phyloP scores from a whole-genome alignment of 2,888 invertebrate species.

The Dicranocentrus wangi region DNA sequence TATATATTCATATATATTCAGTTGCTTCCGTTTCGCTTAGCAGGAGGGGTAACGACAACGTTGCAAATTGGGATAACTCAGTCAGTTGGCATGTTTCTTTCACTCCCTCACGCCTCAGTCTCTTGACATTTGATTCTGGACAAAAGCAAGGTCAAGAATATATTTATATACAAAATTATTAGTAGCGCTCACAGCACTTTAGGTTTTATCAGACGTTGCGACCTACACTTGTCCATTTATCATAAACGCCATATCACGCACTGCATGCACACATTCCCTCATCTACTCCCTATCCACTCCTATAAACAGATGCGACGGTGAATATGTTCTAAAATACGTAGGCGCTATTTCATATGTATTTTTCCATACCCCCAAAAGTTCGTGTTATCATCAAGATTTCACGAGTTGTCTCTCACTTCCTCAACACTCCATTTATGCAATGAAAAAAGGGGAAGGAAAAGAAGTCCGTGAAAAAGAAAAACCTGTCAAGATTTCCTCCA shows the following conservation, averaged over 20 bases:
- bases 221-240: too few relatives aligned
- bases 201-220: too few relatives aligned
- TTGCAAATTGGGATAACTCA: too few relatives aligned
- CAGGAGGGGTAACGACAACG: background rate
- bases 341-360: background rate
- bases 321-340: too few relatives aligned
- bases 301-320: too few relatives aligned
- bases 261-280: slow-evolving; percentile 42
- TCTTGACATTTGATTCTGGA: too few relatives aligned
- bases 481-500: slow-evolving; percentile 50
- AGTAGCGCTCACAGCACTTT: too few relatives aligned
- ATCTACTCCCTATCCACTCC: too few relatives aligned
- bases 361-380: slow-evolving; percentile 1
- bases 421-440: background rate
- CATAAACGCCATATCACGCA: slow-evolving; percentile 40
- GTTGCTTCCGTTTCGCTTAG: background rate
- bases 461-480: slow-evolving; percentile 44
- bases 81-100: too few relatives aligned
- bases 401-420: slow-evolving; percentile 26
- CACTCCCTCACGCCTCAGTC: too few relatives aligned
- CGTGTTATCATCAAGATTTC: slow-evolving; percentile 45
- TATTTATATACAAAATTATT: too few relatives aligned
- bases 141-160: too few relatives aligned
- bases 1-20: background rate
- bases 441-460: slow-evolving; percentile 3